Evolutionary conservation across 2,113 vertebrate species (phyloP), one percentile per base, ranked within the genome.

Genomic region (Catharus fuscescens): DNA sequence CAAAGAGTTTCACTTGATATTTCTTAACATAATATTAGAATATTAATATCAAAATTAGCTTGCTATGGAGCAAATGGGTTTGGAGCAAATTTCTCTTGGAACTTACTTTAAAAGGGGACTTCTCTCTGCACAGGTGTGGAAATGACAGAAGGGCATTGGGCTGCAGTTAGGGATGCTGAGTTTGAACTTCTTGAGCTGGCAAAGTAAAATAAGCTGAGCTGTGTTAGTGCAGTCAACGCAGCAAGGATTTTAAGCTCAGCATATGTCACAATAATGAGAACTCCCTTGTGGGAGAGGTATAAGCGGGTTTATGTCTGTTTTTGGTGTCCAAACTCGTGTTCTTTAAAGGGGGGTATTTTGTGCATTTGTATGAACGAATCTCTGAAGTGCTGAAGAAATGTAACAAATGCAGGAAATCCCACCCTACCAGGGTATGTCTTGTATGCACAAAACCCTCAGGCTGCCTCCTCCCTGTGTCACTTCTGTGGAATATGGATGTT

Each of bases 251-350:
- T 67, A 36, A 67, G 38, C 52, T 91, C 47, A 52, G 56, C n/a
- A 12, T 80, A 18, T 80, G 40, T 84, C 52, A 54, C 3, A 5
- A 59, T 28, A 70, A 44, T 50, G 48, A 67, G 53, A 90, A 26
- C 8, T 86, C 8, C 34, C 81, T 38, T 47, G 24, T 42, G 52
- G 47, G 47, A 56, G 8, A 28, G 19, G 23, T 53, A 17, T 28
- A 53, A 85, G 42, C 9, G 10, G 14, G 6, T 69, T 69, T 84
- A 28, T 74, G 40, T 29, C 28, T 74, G 23, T 73, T 25, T 25
- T 17, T 25, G 24, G 21, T 80, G 12, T 36, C 56, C 34, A 6
- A 2, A 3, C 16, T 66, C 2, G 0, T 21, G 7, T 66, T 70
- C 21, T 42, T 44, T 31, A n/a, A 64, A 78, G 11, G 18, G 17